These are phyloP conservation scores for Lacanobia oleracea DNA, from an alignment of 2,888 invertebrate species.

Conservation along the genomic window DNA sequence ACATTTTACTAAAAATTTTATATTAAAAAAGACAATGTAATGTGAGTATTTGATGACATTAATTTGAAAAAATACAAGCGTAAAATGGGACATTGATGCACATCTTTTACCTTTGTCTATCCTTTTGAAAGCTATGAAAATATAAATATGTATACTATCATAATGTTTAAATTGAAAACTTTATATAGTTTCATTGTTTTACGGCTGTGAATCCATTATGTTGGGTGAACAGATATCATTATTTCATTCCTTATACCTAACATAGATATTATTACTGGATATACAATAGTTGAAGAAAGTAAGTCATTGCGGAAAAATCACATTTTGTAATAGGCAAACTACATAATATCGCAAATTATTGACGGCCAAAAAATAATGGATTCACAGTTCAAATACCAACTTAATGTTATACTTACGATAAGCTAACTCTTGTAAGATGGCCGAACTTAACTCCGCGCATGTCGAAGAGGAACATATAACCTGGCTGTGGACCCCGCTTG, in stretches of 20 bases:
- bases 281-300: neutral
- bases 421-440: slow-evolving; percentile 91
- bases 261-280: neutral
- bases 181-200: slow-evolving; percentile 18
- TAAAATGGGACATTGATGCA: slow-evolving; percentile 51
- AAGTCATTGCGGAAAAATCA: neutral
- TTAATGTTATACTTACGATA: slow-evolving; percentile 83
- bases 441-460: slow-evolving; percentile 92
- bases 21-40: too few relatives aligned
- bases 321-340: neutral
- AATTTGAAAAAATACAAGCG: slow-evolving; percentile 14
- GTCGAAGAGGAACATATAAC: slow-evolving; percentile 92
- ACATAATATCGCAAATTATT: neutral
- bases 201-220: slow-evolving; percentile 45
- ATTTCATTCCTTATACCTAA: neutral
- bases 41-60: slow-evolving; percentile 3
- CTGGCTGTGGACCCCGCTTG: slow-evolving; percentile 91
- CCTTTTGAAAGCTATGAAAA: slow-evolving; percentile 89
- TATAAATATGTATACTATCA: slow-evolving; percentile 67
- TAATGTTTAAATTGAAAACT: slow-evolving; percentile 23
- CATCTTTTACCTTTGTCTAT: slow-evolving; percentile 86
- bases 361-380: slow-evolving; percentile 24
- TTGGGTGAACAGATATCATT: neutral
- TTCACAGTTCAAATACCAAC: slow-evolving; percentile 23
- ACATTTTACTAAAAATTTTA: neutral